These are phyloP conservation scores for Crypturellus tataupa DNA, from an alignment of 2,797 vertebrate species.

Conservation along the genomic window DNA sequence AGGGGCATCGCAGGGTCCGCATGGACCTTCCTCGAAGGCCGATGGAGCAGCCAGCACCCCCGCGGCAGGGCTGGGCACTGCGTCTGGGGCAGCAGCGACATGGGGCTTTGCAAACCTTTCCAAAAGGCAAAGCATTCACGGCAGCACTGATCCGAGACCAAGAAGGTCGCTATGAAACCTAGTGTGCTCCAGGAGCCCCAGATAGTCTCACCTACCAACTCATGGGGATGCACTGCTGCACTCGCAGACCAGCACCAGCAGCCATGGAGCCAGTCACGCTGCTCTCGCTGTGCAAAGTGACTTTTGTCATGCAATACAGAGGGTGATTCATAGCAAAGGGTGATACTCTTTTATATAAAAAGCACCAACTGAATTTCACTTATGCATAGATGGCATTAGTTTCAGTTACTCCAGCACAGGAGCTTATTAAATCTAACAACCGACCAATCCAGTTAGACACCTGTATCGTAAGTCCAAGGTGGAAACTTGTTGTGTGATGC, in stretches of 20 bases:
- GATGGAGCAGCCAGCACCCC: background rate
- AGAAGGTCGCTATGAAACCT: background rate
- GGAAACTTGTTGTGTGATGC: slow-evolving; percentile 35
- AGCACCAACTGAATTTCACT: background rate
- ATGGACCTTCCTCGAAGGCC: background rate
- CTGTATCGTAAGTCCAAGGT: background rate
- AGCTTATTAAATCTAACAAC: slow-evolving; percentile 4
- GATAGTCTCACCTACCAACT: background rate
- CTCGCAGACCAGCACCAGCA: background rate
- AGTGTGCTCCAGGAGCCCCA: background rate
- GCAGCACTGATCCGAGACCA: background rate
- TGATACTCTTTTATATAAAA: background rate
- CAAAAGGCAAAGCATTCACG: background rate
- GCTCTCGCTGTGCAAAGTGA: background rate
- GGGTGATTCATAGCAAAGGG: background rate
- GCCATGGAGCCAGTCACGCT: background rate
- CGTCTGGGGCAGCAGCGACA: background rate
- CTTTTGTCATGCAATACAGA: background rate
- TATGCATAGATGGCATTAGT: background rate
- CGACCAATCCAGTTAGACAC: slow-evolving; percentile 12
- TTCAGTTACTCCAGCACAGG: background rate
- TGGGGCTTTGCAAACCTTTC: background rate
- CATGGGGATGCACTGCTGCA: background rate
- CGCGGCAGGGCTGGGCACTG: too few relatives aligned
- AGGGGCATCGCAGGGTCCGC: background rate